Evolutionary conservation across 2,113 vertebrate genomes (phyloP).

Genomic region (Anarhynchus alexandrinus): DNA sequence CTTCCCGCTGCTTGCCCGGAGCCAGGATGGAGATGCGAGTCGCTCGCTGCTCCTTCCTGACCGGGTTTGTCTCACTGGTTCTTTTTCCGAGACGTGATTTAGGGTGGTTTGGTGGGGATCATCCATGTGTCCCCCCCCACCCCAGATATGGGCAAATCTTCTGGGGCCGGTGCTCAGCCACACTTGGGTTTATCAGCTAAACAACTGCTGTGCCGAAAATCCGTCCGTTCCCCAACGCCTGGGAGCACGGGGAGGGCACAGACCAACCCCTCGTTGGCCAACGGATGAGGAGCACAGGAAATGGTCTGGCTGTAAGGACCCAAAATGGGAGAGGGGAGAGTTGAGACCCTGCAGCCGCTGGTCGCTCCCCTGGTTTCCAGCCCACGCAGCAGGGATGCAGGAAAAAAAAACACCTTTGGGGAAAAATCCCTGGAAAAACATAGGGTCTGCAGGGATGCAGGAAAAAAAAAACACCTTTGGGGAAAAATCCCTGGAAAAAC

Average conservation of each 20-base stretch:
- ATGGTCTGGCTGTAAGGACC: no score
- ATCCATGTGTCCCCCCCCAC: no score
- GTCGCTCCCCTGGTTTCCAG: constrained; percentile 32
- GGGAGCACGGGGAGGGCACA: not conserved
- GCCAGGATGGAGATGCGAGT: not conserved
- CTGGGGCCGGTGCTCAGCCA: no score
- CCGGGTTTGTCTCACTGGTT: not conserved
- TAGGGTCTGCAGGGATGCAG: not conserved
- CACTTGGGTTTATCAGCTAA: not conserved
- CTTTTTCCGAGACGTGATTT: not conserved
- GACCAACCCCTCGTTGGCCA: not conserved
- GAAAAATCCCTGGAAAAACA: no score
- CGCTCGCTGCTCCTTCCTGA: not conserved
- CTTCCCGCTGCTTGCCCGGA: no score
- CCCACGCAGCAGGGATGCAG: no score
- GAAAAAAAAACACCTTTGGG: no score
- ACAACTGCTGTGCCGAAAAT: not conserved
- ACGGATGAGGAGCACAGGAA: not conserved
- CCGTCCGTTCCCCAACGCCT: not conserved
- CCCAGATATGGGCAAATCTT: not conserved
- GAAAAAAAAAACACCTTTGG: no score
- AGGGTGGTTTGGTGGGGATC: not conserved
- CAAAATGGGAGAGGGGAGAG: not conserved
- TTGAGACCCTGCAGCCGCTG: not conserved
- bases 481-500: no score